Evolutionary conservation across 2,797 vertebrate genomes (phyloP).

Genomic region (Gambelia wislizenii): DNA sequence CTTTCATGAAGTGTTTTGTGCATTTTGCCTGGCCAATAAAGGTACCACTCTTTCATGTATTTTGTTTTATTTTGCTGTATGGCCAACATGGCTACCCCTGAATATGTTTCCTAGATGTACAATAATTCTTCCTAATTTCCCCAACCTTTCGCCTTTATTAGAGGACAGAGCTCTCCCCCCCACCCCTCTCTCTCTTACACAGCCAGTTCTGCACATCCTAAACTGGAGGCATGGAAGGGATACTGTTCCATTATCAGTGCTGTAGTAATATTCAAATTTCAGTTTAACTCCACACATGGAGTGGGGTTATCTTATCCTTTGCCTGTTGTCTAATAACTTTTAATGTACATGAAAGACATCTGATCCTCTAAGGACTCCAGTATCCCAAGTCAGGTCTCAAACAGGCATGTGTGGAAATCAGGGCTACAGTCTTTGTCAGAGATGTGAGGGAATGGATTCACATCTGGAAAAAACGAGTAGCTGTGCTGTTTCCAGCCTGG

Average conservation of each 20-base stretch:
- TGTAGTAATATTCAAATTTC: background rate
- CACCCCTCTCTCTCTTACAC: too few relatives aligned
- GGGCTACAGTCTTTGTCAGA: background rate
- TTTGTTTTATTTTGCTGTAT: too few relatives aligned
- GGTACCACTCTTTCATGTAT: too few relatives aligned
- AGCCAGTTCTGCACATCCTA: too few relatives aligned
- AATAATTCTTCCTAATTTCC: too few relatives aligned
- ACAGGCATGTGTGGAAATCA: background rate
- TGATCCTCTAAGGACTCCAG: background rate
- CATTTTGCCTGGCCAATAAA: too few relatives aligned
- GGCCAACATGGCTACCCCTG: too few relatives aligned
- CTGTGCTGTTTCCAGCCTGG: background rate
- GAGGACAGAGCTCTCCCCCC: too few relatives aligned
- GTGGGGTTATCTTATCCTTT: background rate
- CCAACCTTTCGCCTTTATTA: too few relatives aligned
- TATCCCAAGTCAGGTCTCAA: background rate
- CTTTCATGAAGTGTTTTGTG: too few relatives aligned
- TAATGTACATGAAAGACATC: too few relatives aligned
- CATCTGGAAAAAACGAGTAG: constrained; percentile 40
- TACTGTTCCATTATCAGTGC: background rate
- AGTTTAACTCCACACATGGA: background rate
- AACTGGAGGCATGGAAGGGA: background rate
- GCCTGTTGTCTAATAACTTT: background rate
- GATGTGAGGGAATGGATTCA: background rate
- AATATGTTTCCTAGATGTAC: too few relatives aligned